A percentile compares a stretch with the other conserved stretches of the same genome.
These are phyloP conservation scores for Leptopilina syphax DNA, from an alignment of 2,888 invertebrate genomes.

Conservation along the genomic window DNA sequence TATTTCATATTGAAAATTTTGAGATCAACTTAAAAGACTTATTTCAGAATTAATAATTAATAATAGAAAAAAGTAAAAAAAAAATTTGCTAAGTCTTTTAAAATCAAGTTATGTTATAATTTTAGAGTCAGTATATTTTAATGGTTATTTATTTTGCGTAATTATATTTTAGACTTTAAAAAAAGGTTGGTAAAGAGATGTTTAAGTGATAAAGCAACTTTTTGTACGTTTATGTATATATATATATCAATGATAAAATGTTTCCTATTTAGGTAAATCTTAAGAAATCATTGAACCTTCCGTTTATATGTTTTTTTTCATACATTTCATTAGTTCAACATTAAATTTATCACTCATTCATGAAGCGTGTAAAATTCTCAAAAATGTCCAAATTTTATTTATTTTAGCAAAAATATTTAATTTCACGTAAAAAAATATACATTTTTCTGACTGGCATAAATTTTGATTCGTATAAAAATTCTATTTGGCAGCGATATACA, in stretches of 20 bases:
- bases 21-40: conserved; percentile 15
- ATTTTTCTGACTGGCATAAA: neutral
- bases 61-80: neutral
- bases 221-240: conserved; percentile 11
- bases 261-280: neutral
- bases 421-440: no score
- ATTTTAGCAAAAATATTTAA: no score
- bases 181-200: neutral
- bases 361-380: no score
- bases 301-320: neutral
- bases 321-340: no score
- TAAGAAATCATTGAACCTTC: neutral
- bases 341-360: no score
- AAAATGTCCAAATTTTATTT: no score
- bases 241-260: neutral
- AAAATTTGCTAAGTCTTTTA: conserved; percentile 3
- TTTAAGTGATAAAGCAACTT: neutral
- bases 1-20: conserved; percentile 21
- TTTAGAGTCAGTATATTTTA: conserved; percentile 2
- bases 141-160: conserved; percentile 26
- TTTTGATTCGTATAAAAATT: neutral
- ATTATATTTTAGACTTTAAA: neutral
- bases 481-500: conserved; percentile 57
- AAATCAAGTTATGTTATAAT: neutral
- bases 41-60: neutral